A percentile compares a stretch with the other conserved stretches of the same genome.
phyloP scores from a whole-genome alignment of 2,113 vertebrate genomes.

The Bubo bubo region DNA sequence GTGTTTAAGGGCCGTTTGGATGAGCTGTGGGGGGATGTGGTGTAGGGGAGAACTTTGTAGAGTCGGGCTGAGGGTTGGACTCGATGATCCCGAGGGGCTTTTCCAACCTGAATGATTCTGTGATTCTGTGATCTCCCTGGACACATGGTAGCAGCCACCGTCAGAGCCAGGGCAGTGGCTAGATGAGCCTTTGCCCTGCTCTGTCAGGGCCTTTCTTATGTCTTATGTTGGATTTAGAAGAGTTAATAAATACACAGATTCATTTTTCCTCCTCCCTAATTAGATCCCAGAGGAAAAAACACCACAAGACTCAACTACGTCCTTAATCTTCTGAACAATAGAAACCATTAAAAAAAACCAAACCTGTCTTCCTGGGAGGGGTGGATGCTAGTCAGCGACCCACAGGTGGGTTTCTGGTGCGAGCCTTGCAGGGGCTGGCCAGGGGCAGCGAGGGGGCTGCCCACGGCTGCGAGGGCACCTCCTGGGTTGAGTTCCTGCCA shows the following conservation, averaged over 20 bases:
- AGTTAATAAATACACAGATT: neutral
- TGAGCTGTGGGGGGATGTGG: no score
- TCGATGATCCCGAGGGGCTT: no score
- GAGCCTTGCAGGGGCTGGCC: neutral
- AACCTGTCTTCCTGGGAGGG: neutral
- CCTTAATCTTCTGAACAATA: slow-evolving; percentile 17
- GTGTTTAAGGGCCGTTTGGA: no score
- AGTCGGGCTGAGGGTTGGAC: no score
- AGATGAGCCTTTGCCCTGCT: neutral
- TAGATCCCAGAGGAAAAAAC: slow-evolving; percentile 1
- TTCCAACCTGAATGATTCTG: no score
- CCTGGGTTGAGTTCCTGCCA: neutral
- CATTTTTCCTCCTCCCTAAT: neutral
- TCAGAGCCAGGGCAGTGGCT: neutral
- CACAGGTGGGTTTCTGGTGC: neutral
- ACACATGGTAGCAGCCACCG: neutral
- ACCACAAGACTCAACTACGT: neutral
- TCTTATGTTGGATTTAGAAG: neutral
- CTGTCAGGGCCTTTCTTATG: neutral
- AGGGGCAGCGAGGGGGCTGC: fast-evolving
- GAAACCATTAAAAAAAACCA: neutral
- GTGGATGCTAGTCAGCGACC: neutral
- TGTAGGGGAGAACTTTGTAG: no score
- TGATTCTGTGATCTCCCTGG: neutral
- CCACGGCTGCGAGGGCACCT: fast-evolving